Evolutionary conservation across 2,113 vertebrate genomes (phyloP).

Genomic region (Rhinopithecus roxellana): DNA sequence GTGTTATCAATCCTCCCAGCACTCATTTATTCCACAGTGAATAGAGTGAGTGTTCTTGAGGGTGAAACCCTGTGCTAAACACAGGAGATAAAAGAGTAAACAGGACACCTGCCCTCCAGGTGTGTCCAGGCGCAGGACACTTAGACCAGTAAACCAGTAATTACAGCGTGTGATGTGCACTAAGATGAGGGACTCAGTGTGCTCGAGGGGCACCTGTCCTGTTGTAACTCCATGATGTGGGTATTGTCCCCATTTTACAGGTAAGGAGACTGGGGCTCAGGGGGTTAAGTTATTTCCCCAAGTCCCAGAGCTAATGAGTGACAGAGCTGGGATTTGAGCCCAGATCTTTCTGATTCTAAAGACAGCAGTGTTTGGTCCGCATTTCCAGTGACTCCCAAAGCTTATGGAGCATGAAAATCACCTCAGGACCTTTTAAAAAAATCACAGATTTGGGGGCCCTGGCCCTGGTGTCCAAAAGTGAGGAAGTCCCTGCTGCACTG

Average conservation of each 20-base stretch:
- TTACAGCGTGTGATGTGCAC: not conserved
- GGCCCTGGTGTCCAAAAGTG: not conserved
- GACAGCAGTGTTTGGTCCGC: constrained; percentile 3
- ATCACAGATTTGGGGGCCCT: not conserved
- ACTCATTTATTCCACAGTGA: not conserved
- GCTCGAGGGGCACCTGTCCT: not conserved
- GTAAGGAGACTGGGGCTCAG: not conserved
- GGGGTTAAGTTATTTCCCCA: constrained; percentile 34
- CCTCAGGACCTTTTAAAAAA: not conserved
- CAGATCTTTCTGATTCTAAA: constrained; percentile 55
- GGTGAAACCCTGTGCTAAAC: not conserved
- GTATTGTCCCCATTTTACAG: not conserved
- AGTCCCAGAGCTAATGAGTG: constrained; percentile 64
- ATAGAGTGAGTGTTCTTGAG: not conserved
- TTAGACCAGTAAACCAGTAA: not conserved
- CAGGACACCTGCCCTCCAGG: not conserved
- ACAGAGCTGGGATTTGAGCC: constrained; percentile 63
- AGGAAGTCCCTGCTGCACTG: not conserved
- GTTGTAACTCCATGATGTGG: not conserved
- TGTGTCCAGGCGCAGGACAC: not conserved
- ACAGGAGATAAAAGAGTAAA: not conserved
- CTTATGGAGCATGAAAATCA: not conserved
- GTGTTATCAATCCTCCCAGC: not conserved
- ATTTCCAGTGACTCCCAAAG: not conserved
- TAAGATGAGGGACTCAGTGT: accelerated